phyloP scores from a whole-genome alignment of 2,888 invertebrate species.

The Tanypteryx hageni region DNA sequence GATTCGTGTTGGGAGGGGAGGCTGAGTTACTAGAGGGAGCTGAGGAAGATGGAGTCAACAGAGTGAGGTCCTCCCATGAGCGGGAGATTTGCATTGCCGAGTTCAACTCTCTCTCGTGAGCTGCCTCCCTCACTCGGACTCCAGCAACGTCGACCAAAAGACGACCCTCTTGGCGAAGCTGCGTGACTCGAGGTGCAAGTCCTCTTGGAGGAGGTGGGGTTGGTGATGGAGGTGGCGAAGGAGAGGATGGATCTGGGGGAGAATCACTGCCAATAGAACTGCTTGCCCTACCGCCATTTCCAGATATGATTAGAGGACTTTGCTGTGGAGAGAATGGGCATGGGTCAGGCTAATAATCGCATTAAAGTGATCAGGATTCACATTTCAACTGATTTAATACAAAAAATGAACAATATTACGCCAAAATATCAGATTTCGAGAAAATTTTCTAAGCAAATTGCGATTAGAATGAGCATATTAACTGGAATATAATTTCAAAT shows the following conservation, averaged over 20 bases:
- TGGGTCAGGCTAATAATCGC: not conserved
- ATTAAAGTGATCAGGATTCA: no score
- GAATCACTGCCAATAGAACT: slow-evolving; percentile 52
- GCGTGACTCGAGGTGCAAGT: slow-evolving; percentile 91
- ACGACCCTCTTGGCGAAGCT: slow-evolving; percentile 86
- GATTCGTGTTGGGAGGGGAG: slow-evolving; percentile 43
- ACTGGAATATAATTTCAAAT: no score
- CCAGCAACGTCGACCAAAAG: slow-evolving; percentile 90
- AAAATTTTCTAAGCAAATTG: no score
- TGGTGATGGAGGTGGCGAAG: slow-evolving; percentile 29
- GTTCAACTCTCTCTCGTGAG: slow-evolving; percentile 94
- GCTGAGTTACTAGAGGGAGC: slow-evolving; percentile 48
- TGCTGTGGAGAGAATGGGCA: not conserved
- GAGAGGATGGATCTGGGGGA: slow-evolving; percentile 42
- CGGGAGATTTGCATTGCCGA: slow-evolving; percentile 96
- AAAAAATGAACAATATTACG: no score
- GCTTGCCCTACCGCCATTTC: slow-evolving; percentile 40
- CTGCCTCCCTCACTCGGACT: slow-evolving; percentile 84
- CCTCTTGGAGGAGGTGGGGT: slow-evolving; percentile 77
- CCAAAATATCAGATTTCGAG: no score
- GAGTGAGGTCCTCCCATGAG: slow-evolving; percentile 93
- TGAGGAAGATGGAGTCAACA: slow-evolving; percentile 76
- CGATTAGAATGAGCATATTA: no score
- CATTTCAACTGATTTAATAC: no score
- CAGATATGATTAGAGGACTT: slow-evolving; percentile 66